Percentiles rank a stretch among this genome's conserved stretches.
These are phyloP conservation scores for Drosophila cognata DNA, from an alignment of 2,888 invertebrate species.

Conservation along the genomic window DNA sequence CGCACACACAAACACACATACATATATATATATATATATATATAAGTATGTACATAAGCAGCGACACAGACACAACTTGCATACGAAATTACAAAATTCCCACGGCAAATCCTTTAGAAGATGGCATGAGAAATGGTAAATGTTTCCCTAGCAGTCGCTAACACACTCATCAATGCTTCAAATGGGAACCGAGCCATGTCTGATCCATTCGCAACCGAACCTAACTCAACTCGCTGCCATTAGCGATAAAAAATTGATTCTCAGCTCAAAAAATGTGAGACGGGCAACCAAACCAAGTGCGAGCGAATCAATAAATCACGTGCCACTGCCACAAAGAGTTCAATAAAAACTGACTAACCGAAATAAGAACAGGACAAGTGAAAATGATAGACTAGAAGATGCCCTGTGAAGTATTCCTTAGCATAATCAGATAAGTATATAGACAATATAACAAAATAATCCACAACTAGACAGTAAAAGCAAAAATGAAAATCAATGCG, in stretches of 20 bases:
- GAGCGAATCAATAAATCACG: conserved; percentile 75
- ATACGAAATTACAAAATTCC: conserved; percentile 77
- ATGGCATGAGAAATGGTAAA: conserved; percentile 48
- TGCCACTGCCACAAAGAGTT: conserved; percentile 59
- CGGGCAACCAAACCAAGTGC: conserved; percentile 26
- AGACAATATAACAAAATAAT: neutral
- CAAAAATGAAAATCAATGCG: neutral
- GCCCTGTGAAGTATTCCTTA: neutral
- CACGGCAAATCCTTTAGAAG: conserved; percentile 74
- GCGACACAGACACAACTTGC: conserved; percentile 63
- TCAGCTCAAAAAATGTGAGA: conserved; percentile 17
- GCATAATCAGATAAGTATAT: neutral
- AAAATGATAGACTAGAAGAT: neutral
- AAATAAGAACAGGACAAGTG: conserved; percentile 15
- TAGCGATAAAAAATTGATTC: conserved; percentile 71
- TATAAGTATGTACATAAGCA: neutral
- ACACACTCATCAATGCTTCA: conserved; percentile 69
- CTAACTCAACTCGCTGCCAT: conserved; percentile 69
- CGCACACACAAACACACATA: conserved; percentile 19
- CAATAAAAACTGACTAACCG: conserved; percentile 48
- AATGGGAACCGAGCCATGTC: conserved; percentile 33
- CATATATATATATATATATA: neutral
- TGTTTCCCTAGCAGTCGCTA: conserved; percentile 62
- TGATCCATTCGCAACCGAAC: conserved; percentile 48
- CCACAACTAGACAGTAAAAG: neutral